Base-by-base conservation (phyloP, 2,113 vertebrate species). In the Arenaria interpres region DNA sequence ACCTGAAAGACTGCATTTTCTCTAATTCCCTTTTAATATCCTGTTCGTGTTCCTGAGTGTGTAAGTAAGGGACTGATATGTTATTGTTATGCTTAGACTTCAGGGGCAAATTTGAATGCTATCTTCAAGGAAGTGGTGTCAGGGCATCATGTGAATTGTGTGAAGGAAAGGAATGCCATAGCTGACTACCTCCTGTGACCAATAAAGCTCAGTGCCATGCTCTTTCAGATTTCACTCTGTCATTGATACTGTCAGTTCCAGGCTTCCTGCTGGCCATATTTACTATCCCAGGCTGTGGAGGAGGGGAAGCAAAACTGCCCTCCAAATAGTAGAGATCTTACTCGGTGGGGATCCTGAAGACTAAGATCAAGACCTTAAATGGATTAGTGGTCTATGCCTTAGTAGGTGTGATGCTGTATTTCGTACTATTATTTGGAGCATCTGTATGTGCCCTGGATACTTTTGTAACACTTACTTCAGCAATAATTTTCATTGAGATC, bases 21-120 rank as follows among this genome's bases (percentile, higher is more conserved):
- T 74, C 68, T 95, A 96, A 86, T 90, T 93, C 85, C n/a, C 46
- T 93, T 95, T 93, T 93, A 92, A 94, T 93, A 95, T 88, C 90
- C 93, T 86, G 69, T 84, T 84, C 28, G 1, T 93, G 83, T 90
- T 93, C n/a, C 79, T 84, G 80, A 90, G 83, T 81, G 85, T 90
- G 67, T 90, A 94, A 90, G 69, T 73, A 85, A 85, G 63, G 79
- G 90, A 92, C 51, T 74, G 85, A 83, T 90, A 80, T 81, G 64
- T 90, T 95, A 82, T 87, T 94, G 66, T 91, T 96, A 71, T 91
- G 64, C 45, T 79, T 82, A 64, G 57, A 76, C 56, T 96, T 90
- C 46, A 48, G 69, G 46, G 30, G 4, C 72, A 71, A 51, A 93
- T 95, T 74, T 89, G 79, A 93, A 81, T 75, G 33, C 73, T 92